Evolutionary conservation across 1,140 invertebrate genomes (phyloP), one percentile per base, ranked within the genome.

Genomic region (Macrobrachium nipponense): DNA sequence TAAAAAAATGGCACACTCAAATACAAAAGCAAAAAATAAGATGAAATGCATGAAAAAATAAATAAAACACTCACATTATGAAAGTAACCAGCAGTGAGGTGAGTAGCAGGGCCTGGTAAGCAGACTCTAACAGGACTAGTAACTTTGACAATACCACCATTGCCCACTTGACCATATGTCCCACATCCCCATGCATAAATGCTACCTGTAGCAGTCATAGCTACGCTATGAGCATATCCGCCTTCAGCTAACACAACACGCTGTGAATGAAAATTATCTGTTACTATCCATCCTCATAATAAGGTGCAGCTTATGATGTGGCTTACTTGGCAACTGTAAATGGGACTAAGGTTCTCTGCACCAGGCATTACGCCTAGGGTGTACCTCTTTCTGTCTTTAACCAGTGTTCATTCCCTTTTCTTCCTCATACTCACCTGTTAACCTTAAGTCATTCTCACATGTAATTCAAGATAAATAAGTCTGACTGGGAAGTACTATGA

Each of bases 181-280:
- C 94, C 95, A 36, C 94, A 94, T 17, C 96, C 96, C 94, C 96
- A 95, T 4, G 94, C 91, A 91, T 96, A 96, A 20, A 96, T 90
- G 94, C 93, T 91, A 59, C 95, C 95, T 89, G 94, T 93, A 27
- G 90, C 92, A 4, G 93, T 93, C 6, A 96, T 91, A 68, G 94
- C 93, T 44, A 96, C 89, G 75, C 94, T 94, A 90, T 97, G 96
- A 11, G 95, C 95, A 91, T 96, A 95, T 3, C 96, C 96, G 84
- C 94, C 88, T 23, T 81, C 86, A n/a, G 83, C 85, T 15, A 15
- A 20, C 18, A 87, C 86, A 18, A 89, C 73, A 18, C 75, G 59
- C 87, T 85, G 77, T 5, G 68, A 68, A 62, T 15, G 51, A 70
- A 64, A 62, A 36, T 36, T 4, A 36, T 36, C 27, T 36, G 1